phyloP scores from a whole-genome alignment of 2,888 invertebrate genomes.

The Monopis laevigella region DNA sequence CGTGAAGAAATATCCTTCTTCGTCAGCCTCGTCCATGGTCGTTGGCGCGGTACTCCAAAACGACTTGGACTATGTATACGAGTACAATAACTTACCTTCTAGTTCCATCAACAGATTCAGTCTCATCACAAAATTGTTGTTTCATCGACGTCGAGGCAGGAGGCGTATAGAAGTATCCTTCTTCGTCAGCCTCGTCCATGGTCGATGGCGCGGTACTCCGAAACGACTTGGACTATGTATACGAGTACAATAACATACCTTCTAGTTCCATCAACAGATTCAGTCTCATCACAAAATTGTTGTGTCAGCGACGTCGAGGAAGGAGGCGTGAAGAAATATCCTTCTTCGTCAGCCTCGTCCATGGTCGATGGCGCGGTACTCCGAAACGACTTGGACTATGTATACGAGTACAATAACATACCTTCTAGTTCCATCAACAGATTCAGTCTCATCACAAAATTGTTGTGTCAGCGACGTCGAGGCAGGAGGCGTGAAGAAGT shows the following conservation, averaged over 20 bases:
- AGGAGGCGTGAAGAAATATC: constrained; percentile 49
- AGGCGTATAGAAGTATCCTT: constrained; percentile 51
- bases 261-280: constrained; percentile 45
- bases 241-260: too few relatives aligned
- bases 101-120: constrained; percentile 41
- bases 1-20: constrained; percentile 51
- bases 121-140: constrained; percentile 62
- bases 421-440: constrained; percentile 44
- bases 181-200: constrained; percentile 37
- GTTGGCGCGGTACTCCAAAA: constrained; percentile 67
- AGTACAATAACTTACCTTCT: too few relatives aligned
- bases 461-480: constrained; percentile 60
- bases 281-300: constrained; percentile 54
- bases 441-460: constrained; percentile 49
- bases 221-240: constrained; percentile 80
- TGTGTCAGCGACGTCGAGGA: constrained; percentile 56
- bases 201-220: constrained; percentile 59
- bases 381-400: constrained; percentile 79
- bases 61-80: constrained; percentile 80
- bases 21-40: constrained; percentile 37
- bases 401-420: too few relatives aligned
- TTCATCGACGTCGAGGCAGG: constrained; percentile 46
- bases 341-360: constrained; percentile 40
- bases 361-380: constrained; percentile 51
- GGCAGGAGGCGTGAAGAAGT: constrained; percentile 47